phyloP scores from a whole-genome alignment of 2,888 invertebrate genomes.

The Sceliomorpha sp. region DNA sequence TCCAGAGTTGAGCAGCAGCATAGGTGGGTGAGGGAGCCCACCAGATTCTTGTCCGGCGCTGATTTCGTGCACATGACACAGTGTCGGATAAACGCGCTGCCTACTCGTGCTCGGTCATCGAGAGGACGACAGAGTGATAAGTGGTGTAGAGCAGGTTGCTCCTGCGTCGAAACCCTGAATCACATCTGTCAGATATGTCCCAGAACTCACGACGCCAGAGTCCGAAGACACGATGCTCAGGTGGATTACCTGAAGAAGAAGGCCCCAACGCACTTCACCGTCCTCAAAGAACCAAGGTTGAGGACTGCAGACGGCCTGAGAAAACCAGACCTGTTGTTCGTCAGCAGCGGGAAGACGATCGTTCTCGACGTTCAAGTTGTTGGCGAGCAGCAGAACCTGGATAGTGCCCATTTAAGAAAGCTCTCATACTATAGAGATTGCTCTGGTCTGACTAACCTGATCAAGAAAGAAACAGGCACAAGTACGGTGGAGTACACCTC shows the following conservation, averaged over 20 bases:
- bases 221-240: slow-evolving; percentile 67
- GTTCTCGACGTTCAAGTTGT: slow-evolving; percentile 53
- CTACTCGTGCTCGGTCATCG: slow-evolving; percentile 61
- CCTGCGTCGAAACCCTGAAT: slow-evolving; percentile 64
- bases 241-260: slow-evolving; percentile 24
- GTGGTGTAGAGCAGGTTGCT: slow-evolving; percentile 64
- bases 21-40: slow-evolving; percentile 55
- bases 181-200: slow-evolving; percentile 68
- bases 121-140: slow-evolving; percentile 53
- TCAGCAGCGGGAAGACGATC: background rate
- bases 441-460: background rate
- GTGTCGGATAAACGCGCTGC: slow-evolving; percentile 67
- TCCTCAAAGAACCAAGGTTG: slow-evolving; percentile 60
- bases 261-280: too few relatives aligned
- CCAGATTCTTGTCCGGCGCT: slow-evolving; percentile 61
- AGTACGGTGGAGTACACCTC: slow-evolving; percentile 19
- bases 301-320: slow-evolving; percentile 39
- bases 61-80: slow-evolving; percentile 70
- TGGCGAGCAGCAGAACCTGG: slow-evolving; percentile 26
- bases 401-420: slow-evolving; percentile 10
- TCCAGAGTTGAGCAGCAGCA: slow-evolving; percentile 23
- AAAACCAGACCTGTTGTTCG: slow-evolving; percentile 43
- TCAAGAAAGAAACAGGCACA: background rate
- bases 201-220: slow-evolving; percentile 68
- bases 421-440: slow-evolving; percentile 1